Evolutionary conservation across 1,140 invertebrate genomes (phyloP).

Genomic region (Drosophila seguyi): DNA sequence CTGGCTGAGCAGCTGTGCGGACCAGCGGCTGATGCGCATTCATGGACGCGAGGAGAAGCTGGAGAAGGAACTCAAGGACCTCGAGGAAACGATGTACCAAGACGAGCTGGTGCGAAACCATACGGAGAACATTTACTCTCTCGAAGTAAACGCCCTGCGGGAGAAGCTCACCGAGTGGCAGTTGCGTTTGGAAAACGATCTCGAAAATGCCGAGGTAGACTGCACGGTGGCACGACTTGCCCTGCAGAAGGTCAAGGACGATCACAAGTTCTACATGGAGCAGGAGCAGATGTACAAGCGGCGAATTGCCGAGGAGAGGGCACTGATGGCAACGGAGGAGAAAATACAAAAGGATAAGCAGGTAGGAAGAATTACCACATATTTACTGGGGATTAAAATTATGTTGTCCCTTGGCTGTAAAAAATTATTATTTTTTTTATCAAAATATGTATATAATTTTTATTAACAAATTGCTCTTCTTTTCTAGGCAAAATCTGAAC

Average conservation of each 20-base stretch:
- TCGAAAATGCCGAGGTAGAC: slow-evolving; percentile 40
- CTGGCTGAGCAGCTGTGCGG: slow-evolving; percentile 42
- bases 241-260: slow-evolving; percentile 48
- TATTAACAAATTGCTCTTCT: background rate
- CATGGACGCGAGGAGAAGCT: slow-evolving; percentile 23
- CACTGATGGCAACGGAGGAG: slow-evolving; percentile 18
- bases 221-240: slow-evolving; percentile 7
- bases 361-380: background rate
- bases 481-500: background rate
- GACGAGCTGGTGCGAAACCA: background rate
- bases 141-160: slow-evolving; percentile 22
- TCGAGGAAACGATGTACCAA: background rate
- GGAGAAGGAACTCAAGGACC: slow-evolving; percentile 3
- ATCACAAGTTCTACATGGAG: slow-evolving; percentile 36
- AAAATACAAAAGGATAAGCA: slow-evolving; percentile 1
- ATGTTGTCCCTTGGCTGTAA: background rate
- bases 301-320: slow-evolving; percentile 31
- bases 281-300: slow-evolving; percentile 38
- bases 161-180: slow-evolving; percentile 26
- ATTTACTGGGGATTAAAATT: background rate
- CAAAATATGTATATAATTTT: background rate
- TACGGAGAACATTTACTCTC: slow-evolving; percentile 6
- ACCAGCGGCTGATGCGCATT: slow-evolving; percentile 23
- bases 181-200: slow-evolving; percentile 21
- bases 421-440: too few relatives aligned